Evolutionary conservation across 2,113 vertebrate species (phyloP), one percentile per base, ranked within the genome.

Genomic region (Thymallus thymallus): DNA sequence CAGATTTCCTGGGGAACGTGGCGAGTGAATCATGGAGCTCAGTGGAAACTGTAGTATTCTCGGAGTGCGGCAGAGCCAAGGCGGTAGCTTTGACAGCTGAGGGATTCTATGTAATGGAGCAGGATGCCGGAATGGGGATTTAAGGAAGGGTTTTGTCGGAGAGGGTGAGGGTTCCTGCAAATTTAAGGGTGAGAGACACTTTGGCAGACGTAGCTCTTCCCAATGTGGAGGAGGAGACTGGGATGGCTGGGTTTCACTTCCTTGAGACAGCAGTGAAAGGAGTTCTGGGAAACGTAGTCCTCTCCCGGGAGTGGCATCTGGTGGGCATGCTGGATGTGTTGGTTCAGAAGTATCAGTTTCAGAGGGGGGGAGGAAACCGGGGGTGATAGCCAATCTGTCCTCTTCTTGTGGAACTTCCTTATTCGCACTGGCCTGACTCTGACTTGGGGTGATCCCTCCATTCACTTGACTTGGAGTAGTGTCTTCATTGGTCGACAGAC

Each of bases 151-250:
- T 14, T 71, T 68, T 35, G 30, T 16, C 13, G 26, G 5, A 4
- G 64, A 29, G n/a, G 69, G 20, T 46, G 13, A 29, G 61, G 22
- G 13, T 60, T n/a, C 9, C 0, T n/a, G 56, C 0, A 51, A 24
- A 41, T 70, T 6, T 66, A 92, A 76, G 3, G 91, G 91, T 73
- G 91, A 92, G 61, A 92, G 88, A 71, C 81, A 87, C 16, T 0
- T 77, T 51, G 82, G 89, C 56, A 92, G 85, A 30, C 35, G 68
- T 62, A 89, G 30, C 5, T 88, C 84, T 12, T 75, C 82, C 72
- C 85, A 71, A 24, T 58, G 14, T 51, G 71, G 22, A 48, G 23
- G 6, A 70, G 48, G 23, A 56, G 29, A 51, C n/a, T 22, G 23
- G 0, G 18, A 22, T 3, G 70, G 10, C 10, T 76, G 70, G 0